phyloP scores from a whole-genome alignment of 2,888 invertebrate genomes.

The Napeogenes inachia region DNA sequence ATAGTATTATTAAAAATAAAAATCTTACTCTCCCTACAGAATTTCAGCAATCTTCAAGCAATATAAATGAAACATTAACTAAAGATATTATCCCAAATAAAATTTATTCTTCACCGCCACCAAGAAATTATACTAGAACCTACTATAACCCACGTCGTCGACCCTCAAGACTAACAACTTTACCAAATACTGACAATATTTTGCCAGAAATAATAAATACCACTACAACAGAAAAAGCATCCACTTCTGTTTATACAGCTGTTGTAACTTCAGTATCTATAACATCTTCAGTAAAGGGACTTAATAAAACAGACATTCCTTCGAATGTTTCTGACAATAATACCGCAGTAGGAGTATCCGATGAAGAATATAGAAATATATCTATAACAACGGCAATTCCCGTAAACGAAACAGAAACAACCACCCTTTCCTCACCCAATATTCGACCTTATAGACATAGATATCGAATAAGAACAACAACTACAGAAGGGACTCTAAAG shows the following conservation, averaged over 20 bases:
- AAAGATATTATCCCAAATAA: slow-evolving; percentile 42
- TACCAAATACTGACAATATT: slow-evolving; percentile 51
- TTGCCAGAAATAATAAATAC: slow-evolving; percentile 41
- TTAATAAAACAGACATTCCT: slow-evolving; percentile 60
- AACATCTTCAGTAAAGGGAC: slow-evolving; percentile 71
- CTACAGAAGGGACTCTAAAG: slow-evolving; percentile 53
- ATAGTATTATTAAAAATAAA: slow-evolving; percentile 43
- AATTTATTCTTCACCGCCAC: slow-evolving; percentile 42
- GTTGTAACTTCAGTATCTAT: slow-evolving; percentile 75
- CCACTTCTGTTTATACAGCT: slow-evolving; percentile 72
- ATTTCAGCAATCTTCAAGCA: slow-evolving; percentile 33
- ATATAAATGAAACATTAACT: slow-evolving; percentile 14
- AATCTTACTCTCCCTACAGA: slow-evolving; percentile 35
- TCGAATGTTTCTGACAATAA: slow-evolving; percentile 46
- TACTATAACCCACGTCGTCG: slow-evolving; percentile 61
- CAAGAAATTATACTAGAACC: slow-evolving; percentile 59
- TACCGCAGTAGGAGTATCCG: slow-evolving; percentile 38
- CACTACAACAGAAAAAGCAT: slow-evolving; percentile 65
- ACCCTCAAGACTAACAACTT: slow-evolving; percentile 53
- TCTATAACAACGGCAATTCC: slow-evolving; percentile 40
- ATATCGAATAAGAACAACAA: slow-evolving; percentile 66
- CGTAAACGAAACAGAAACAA: slow-evolving; percentile 49
- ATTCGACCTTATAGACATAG: slow-evolving; percentile 51
- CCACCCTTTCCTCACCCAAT: slow-evolving; percentile 35
- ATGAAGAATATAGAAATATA: slow-evolving; percentile 37